Evolutionary conservation across 2,888 invertebrate species (phyloP), one percentile per base, ranked within the genome.

Genomic region (Acanthococcus lagerstroemiae): DNA sequence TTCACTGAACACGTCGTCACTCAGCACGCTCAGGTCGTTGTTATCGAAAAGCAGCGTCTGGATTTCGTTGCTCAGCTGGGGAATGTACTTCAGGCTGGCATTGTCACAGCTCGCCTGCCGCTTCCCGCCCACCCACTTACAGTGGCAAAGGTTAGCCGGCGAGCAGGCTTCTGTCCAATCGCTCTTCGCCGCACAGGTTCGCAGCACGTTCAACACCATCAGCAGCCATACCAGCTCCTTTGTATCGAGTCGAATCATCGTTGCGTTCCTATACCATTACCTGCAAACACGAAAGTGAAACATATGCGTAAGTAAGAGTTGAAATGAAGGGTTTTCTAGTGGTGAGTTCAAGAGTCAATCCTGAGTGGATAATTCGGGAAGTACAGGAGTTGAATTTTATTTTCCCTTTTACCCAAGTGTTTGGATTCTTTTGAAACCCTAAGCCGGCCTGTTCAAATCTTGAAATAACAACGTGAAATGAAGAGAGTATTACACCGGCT

Each of bases 101-200:
- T 81, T 79, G 37, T 82, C 82, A 75, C 94, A 94, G 71, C 90
- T 87, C 1, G 90, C 92, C 22, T 85, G 84, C 75, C 87, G 90
- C 75, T 86, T 89, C 5, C 92, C 91, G 68, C 85, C 85, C 26
- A 84, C 84, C 92, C 93, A 93, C 70, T 86, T 84, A 75, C 93
- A 93, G 73, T 84, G 84, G 78, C 93, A 93, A n/a, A n/a, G n/a
- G n/a, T n/a, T n/a, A n/a, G n/a, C n/a, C n/a, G n/a, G n/a, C 3
- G 37, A 15, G 12, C n/a, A 15, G 12, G 37, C 12, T 9, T n/a
- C 12, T 15, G 12, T 37, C 37, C 37, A 37, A 15, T 37, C 37
- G 3, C 37, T 37, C n/a, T 37, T n/a, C 12, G 12, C n/a, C 12
- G 37, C 37, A n/a, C n/a, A 37, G 12, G n/a, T n/a, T n/a, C 12